Percentiles rank a stretch among this genome's conserved stretches.
Evolutionary conservation across 2,888 invertebrate species (phyloP).

Genomic region (Habrosyne pyritoides): DNA sequence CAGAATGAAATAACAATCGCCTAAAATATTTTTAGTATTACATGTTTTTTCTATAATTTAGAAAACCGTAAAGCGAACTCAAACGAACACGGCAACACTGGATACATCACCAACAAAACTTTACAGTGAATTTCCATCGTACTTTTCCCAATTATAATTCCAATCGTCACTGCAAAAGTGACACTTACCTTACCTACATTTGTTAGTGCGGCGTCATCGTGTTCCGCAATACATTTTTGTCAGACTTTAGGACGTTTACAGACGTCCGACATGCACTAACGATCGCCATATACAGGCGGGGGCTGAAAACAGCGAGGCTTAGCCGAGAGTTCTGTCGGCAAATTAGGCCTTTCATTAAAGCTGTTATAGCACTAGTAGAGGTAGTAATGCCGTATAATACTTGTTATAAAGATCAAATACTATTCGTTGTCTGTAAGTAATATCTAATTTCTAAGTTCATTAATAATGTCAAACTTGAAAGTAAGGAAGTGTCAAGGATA

Average conservation of each 20-base stretch:
- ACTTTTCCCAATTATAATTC: background rate
- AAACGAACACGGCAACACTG: background rate
- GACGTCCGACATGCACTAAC: conserved; percentile 5
- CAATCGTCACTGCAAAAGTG: background rate
- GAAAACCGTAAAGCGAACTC: no score
- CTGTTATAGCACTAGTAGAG: background rate
- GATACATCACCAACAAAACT: background rate
- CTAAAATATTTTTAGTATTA: no score
- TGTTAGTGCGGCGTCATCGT: background rate
- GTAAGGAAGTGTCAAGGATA: no score
- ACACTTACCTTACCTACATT: conserved; percentile 3
- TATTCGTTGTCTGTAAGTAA: no score
- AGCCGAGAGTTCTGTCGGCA: background rate
- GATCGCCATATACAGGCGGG: background rate
- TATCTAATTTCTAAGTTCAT: no score
- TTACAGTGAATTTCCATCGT: background rate
- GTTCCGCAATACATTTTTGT: background rate
- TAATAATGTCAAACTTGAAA: no score
- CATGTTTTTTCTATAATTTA: no score
- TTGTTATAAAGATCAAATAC: no score
- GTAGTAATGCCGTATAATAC: no score
- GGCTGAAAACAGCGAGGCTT: background rate
- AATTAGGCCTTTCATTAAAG: background rate
- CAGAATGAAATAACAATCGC: no score
- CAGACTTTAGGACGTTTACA: background rate